Conservation (phyloP, 2,113 vertebrate genomes). For the human (Homo sapiens) region GRCh38 chr1:21112501-21113000, state of each 20-base stretch:
- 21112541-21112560: background rate
- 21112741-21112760: background rate
- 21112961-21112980: background rate
- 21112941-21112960: background rate
- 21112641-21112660: background rate
- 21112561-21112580: background rate
- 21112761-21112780: background rate
- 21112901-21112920: background rate
- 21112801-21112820: background rate
- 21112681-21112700: background rate
- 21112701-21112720: slow-evolving; percentile 2
- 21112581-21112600: background rate
- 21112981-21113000: background rate
- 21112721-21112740: background rate
- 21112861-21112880: background rate
- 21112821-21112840: background rate
- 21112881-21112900: background rate
- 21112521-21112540: background rate
- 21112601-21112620: background rate
- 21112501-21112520: slow-evolving; percentile 8
- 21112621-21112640: background rate
- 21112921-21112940: background rate
- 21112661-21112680: background rate
- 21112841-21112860: background rate
- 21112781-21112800: background rate